These are phyloP conservation scores for Albula goreensis DNA, from an alignment of 2,113 vertebrate species.

Conservation along the genomic window DNA sequence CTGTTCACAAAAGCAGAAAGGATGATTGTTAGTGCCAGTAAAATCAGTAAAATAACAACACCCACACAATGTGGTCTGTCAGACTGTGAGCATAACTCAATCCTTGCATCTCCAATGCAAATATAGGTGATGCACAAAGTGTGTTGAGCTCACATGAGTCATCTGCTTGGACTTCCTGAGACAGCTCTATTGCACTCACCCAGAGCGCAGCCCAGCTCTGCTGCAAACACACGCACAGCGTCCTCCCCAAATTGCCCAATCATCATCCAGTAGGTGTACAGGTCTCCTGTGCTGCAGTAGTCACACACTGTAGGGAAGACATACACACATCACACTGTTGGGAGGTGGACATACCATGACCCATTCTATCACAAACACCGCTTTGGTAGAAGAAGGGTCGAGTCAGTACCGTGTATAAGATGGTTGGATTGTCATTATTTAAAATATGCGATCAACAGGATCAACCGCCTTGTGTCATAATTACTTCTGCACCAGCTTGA, in stretches of 20 bases:
- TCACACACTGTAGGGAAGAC: constrained; percentile 79
- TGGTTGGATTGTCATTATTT: background rate
- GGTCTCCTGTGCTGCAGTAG: constrained; percentile 88
- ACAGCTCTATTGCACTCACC: constrained; percentile 68
- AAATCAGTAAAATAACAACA: background rate
- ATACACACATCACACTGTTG: constrained; percentile 6
- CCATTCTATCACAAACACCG: background rate
- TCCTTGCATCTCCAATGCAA: background rate
- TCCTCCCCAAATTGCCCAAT: constrained; percentile 77
- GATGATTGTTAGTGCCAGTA: background rate
- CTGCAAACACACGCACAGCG: constrained; percentile 83
- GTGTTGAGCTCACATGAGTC: too few relatives aligned
- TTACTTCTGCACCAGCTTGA: background rate
- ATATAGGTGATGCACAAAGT: too few relatives aligned
- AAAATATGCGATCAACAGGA: background rate
- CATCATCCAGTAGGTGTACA: constrained; percentile 86
- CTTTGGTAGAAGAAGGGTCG: background rate
- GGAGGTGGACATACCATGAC: constrained; percentile 26
- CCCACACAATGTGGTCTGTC: background rate
- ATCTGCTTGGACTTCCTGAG: background rate
- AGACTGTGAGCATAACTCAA: background rate
- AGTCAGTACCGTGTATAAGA: background rate
- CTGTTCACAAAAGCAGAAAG: constrained; percentile 54
- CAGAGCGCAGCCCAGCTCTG: constrained; percentile 85
- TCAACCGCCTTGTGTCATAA: background rate